Percentiles rank a stretch among this genome's conserved stretches.
These are phyloP conservation scores for Ovis aries DNA, from an alignment of 2,113 vertebrate genomes.

Conservation along the genomic window DNA sequence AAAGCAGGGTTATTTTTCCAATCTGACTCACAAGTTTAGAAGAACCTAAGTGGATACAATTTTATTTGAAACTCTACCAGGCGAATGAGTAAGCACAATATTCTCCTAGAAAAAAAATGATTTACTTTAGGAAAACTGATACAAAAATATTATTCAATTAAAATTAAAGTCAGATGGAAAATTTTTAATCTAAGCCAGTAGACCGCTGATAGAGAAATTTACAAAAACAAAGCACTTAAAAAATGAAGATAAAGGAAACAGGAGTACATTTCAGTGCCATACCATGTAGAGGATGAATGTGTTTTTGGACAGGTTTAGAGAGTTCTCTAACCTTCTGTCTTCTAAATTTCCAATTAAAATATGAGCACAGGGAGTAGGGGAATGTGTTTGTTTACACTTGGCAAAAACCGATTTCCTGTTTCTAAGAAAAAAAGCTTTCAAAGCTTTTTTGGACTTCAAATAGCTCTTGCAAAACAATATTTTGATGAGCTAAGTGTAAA, in stretches of 20 bases:
- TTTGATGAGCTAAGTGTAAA: slow-evolving; percentile 79
- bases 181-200: not conserved
- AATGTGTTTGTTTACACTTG: slow-evolving; percentile 76
- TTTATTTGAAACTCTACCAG: not conserved
- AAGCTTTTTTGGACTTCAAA: slow-evolving; percentile 76
- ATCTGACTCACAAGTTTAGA: not conserved
- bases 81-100: not conserved
- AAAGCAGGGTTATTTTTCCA: not conserved
- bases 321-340: slow-evolving; percentile 66
- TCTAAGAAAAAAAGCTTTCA: slow-evolving; percentile 75
- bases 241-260: slow-evolving; percentile 14
- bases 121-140: not conserved
- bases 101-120: not conserved
- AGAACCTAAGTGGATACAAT: not conserved
- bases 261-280: not conserved
- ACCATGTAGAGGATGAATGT: not conserved
- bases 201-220: not conserved
- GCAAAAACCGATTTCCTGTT: slow-evolving; percentile 73
- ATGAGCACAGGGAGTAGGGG: slow-evolving; percentile 48
- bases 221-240: not conserved
- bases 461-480: slow-evolving; percentile 78
- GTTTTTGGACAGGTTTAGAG: slow-evolving; percentile 59
- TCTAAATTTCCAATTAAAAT: slow-evolving; percentile 71
- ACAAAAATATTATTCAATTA: not conserved
- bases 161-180: not conserved